Conservation (phyloP, 2,888 invertebrate species). For the Habrosyne pyritoides region DNA sequence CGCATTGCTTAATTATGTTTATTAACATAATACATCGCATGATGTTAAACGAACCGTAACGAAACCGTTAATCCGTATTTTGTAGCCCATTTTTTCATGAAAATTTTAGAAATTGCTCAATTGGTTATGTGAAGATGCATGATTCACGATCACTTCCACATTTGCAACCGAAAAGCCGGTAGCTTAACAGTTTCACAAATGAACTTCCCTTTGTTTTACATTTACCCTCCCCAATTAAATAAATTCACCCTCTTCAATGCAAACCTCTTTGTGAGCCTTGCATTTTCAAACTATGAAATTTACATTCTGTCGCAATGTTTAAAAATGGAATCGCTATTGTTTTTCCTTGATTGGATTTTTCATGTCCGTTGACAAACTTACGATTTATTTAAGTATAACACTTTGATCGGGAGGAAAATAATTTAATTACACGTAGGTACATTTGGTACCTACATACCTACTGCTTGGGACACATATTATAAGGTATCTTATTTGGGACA, state of each 20-base stretch:
- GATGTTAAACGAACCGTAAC: slow-evolving; percentile 65
- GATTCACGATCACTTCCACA: slow-evolving; percentile 19
- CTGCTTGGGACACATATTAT: neutral
- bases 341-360: neutral
- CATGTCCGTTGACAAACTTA: neutral
- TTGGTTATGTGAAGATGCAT: slow-evolving; percentile 20
- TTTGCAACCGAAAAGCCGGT: slow-evolving; percentile 7
- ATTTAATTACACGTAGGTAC: neutral
- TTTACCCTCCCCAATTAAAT: slow-evolving; percentile 7
- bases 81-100: slow-evolving; percentile 35
- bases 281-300: neutral
- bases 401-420: neutral
- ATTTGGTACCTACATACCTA: neutral
- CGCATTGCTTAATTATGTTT: slow-evolving; percentile 71
- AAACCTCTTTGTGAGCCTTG: neutral
- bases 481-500: too few species aligned
- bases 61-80: slow-evolving; percentile 54
- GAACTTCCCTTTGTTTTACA: neutral
- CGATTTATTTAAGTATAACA: neutral
- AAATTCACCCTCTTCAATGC: neutral
- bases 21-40: slow-evolving; percentile 75
- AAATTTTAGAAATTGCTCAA: slow-evolving; percentile 30
- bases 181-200: neutral
- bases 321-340: neutral
- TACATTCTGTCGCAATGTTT: neutral